Evolutionary conservation across 2,888 invertebrate species (phyloP).

Genomic region (Cosmia trapezina): DNA sequence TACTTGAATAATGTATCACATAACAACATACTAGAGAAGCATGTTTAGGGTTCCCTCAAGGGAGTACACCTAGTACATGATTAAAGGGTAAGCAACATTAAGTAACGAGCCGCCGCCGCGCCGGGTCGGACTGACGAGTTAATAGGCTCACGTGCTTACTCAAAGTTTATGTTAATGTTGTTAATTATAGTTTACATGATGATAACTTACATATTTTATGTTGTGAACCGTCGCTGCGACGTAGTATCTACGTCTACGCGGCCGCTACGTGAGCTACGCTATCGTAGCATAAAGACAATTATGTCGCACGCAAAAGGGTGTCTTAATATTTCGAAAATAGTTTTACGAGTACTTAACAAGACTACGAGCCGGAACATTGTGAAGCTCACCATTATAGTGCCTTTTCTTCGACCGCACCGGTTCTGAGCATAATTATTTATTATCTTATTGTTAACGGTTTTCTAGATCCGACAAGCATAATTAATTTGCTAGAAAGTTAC

Average conservation of each 20-base stretch:
- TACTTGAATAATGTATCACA: constrained; percentile 24
- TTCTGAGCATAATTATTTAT: too few relatives aligned
- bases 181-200: constrained; percentile 15
- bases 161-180: neutral
- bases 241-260: neutral
- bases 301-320: too few relatives aligned
- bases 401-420: too few relatives aligned
- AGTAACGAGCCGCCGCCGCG: constrained; percentile 20
- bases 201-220: neutral
- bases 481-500: too few relatives aligned
- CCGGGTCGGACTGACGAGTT: constrained; percentile 14
- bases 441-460: too few relatives aligned
- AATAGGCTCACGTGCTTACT: constrained; percentile 13
- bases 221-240: neutral
- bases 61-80: constrained; percentile 32
- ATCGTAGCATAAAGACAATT: neutral
- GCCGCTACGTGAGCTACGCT: neutral
- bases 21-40: constrained; percentile 2
- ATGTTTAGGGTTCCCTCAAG: constrained; percentile 20
- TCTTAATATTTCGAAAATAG: neutral
- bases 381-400: too few relatives aligned
- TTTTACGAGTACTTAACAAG: too few relatives aligned
- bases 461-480: too few relatives aligned
- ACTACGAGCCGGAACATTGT: too few relatives aligned
- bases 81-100: constrained; percentile 40